Evolutionary conservation across 2,113 vertebrate species (phyloP), one percentile per base, ranked within the genome.

Genomic region (Pleuronectes platessa): DNA sequence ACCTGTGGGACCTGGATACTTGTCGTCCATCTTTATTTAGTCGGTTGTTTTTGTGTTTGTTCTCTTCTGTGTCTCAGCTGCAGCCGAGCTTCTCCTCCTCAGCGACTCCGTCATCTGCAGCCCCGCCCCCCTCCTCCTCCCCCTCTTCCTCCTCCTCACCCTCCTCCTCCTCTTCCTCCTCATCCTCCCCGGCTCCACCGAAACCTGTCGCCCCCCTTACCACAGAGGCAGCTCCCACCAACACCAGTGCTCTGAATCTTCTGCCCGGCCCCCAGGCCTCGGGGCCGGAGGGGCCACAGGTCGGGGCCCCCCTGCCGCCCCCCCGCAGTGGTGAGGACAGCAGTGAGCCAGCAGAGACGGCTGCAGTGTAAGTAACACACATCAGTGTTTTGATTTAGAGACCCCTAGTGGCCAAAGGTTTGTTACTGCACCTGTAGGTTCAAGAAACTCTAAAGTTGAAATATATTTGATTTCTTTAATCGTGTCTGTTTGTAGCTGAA

Each of bases 21-120:
- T 49, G 47, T 17, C 47, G 31, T 47, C 14, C 14, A 12, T 15
- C 42, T 47, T 47, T 11, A 45, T 3, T 27, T 27, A 15, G 42
- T 47, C 13, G 12, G 15, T 47, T 47, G 0, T 5, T 51, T 3
- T 15, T 17, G 47, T 56, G 21, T 56, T 11, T 23, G n/a, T 56
- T 35, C 60, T 42, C 63, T 1, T 66, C 45, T 26, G 23, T 58
- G 7, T 66, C 2, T 76, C 2, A 89, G 88, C 83, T 89, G 59
- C 88, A 90, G 76, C 61, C 79, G 21, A 90, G 83, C 79, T 76
- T 78, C 11, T 88, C 72, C 17, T 78, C 88, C 20, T 62, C 87
- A 18, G 67, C 51, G 5, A 68, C 42, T 23, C 68, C 77, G 0
- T 37, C 78, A 1, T 63, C 86, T 15, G 24, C 66, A 21, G 2